Percentiles rank a stretch among this genome's conserved stretches.
Conservation (phyloP, 2,113 vertebrate genomes). For the Laterallus jamaicensis region DNA sequence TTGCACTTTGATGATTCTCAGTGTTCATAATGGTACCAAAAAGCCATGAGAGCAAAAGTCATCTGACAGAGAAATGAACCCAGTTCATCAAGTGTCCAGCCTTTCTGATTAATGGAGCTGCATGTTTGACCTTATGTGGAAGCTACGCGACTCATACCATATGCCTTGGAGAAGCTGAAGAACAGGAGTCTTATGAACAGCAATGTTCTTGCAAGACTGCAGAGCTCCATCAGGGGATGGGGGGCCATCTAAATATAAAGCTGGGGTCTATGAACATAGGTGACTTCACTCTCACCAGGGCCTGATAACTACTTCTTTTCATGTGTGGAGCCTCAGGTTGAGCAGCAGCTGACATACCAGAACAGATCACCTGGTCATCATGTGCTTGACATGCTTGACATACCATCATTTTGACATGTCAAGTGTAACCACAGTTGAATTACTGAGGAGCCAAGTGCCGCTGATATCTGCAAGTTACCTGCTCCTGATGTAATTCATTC, state of each 20-base stretch:
- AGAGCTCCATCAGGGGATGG: background rate
- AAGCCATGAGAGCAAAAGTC: background rate
- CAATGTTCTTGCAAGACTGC: background rate
- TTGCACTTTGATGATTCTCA: background rate
- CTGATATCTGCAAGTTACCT: background rate
- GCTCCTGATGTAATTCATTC: background rate
- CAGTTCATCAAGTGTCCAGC: background rate
- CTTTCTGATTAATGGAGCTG: background rate
- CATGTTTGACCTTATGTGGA: background rate
- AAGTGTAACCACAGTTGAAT: background rate
- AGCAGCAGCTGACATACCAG: background rate
- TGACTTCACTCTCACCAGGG: background rate
- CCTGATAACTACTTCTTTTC: background rate
- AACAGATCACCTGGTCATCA: background rate
- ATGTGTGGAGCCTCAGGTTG: rapidly evolving
- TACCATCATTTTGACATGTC: background rate
- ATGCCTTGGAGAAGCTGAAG: background rate
- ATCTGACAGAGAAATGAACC: background rate
- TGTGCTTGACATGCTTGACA: background rate
- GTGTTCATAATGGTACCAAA: background rate
- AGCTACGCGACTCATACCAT: background rate
- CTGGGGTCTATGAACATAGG: background rate
- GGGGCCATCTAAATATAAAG: background rate
- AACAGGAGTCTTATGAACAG: background rate
- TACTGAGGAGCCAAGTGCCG: background rate